Evolutionary conservation across 2,113 vertebrate species (phyloP).

Genomic region (Nestor notabilis): DNA sequence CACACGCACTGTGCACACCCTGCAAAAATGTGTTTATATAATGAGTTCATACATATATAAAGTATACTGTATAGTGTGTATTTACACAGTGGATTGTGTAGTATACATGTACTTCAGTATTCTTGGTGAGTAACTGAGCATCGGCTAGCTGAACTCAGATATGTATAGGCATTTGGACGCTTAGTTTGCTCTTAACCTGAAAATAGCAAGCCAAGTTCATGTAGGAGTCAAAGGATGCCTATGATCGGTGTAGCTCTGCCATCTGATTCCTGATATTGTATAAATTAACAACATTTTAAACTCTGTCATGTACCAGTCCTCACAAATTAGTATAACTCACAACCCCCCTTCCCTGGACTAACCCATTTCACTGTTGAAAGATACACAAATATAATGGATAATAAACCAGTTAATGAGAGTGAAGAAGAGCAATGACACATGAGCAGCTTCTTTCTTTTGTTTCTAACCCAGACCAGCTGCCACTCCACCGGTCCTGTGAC

Average conservation of each 20-base stretch:
- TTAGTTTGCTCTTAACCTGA: neutral
- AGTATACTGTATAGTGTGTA: rapidly evolving
- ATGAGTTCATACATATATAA: neutral
- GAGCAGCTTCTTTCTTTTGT: neutral
- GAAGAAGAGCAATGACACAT: neutral
- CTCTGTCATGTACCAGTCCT: neutral
- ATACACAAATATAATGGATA: neutral
- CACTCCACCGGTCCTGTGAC: neutral
- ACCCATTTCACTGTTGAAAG: neutral
- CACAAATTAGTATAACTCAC: neutral
- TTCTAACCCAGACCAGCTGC: neutral
- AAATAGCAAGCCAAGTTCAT: neutral
- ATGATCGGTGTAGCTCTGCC: neutral
- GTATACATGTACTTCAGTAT: neutral
- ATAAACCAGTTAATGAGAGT: neutral
- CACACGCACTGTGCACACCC: neutral
- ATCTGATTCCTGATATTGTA: neutral
- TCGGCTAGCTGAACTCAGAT: neutral
- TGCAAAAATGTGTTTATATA: neutral
- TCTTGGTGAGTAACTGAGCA: neutral
- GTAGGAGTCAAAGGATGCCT: neutral
- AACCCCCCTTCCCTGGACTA: rapidly evolving
- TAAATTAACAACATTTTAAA: neutral
- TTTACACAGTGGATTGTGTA: neutral
- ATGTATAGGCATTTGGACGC: neutral